A percentile compares a stretch with the other conserved stretches of the same genome.
These are phyloP conservation scores for Synodontis membranacea DNA, from an alignment of 2,113 vertebrate species.

Conservation along the genomic window DNA sequence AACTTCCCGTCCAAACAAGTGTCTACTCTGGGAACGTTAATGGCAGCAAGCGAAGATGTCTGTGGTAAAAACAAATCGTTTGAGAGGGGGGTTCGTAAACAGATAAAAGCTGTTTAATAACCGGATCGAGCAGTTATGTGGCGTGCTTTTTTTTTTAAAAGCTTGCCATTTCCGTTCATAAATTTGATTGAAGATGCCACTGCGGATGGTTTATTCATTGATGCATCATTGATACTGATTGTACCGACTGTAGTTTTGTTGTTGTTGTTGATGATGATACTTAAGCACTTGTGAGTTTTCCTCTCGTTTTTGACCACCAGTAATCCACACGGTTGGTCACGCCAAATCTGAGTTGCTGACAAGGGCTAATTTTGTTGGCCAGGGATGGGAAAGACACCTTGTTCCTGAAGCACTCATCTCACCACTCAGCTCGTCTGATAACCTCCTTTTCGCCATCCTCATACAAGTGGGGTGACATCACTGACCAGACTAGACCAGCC, in stretches of 20 bases:
- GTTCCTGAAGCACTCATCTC: slow-evolving; percentile 59
- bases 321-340: not conserved
- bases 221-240: not conserved
- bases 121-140: not conserved
- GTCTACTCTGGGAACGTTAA: slow-evolving; percentile 9
- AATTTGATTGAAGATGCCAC: not conserved
- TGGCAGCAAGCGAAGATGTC: slow-evolving; percentile 14
- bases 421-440: slow-evolving; percentile 64
- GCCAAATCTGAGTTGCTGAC: slow-evolving; percentile 36
- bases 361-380: slow-evolving; percentile 51
- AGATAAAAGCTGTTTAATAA: slow-evolving; percentile 45
- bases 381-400: slow-evolving; percentile 48
- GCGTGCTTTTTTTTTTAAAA: not conserved
- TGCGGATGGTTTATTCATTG: not conserved
- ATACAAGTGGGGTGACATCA: slow-evolving; percentile 59
- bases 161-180: not conserved
- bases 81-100: not conserved
- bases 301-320: not conserved
- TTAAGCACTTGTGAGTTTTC: not conserved
- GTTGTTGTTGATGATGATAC: not conserved
- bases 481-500: slow-evolving; percentile 32
- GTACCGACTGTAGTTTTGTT: not conserved
- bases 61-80: slow-evolving; percentile 14
- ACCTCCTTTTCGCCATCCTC: slow-evolving; percentile 51
- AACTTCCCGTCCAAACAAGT: slow-evolving; percentile 34